Conservation (phyloP, 2,113 vertebrate species). For the Sminthopsis crassicaudata region DNA sequence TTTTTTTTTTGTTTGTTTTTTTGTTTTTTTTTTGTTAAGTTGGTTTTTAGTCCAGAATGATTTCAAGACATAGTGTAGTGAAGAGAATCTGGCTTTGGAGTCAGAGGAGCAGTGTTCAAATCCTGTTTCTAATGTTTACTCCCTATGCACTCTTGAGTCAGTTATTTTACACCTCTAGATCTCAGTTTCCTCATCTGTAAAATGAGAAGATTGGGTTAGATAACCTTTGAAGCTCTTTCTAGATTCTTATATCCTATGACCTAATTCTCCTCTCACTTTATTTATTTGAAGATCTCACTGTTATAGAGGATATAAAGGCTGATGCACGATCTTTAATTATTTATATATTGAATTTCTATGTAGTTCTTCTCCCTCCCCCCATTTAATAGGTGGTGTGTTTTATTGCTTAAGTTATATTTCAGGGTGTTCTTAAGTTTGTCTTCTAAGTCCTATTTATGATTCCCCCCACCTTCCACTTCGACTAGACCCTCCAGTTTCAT, state of each 20-base stretch:
- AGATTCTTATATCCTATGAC: not conserved
- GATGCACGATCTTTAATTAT: not conserved
- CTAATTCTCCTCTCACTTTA: not conserved
- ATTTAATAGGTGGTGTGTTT: not conserved
- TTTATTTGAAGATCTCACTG: conserved; percentile 35
- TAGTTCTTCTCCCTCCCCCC: not conserved
- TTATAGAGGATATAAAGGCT: not conserved
- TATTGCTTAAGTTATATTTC: not conserved
- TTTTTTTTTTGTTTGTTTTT: not conserved
- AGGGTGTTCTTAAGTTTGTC: not conserved
- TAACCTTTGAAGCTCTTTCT: not conserved
- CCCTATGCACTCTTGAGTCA: not conserved
- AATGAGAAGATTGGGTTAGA: not conserved
- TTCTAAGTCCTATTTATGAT: not conserved
- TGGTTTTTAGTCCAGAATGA: not conserved
- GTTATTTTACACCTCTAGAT: not conserved
- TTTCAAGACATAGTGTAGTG: not conserved
- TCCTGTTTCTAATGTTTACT: not conserved
- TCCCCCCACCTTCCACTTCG: not conserved
- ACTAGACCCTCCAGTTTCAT: not conserved
- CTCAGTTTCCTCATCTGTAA: not conserved
- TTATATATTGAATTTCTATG: not conserved
- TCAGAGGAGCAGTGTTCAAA: not conserved
- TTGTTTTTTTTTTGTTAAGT: not conserved
- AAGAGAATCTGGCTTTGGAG: not conserved